Base-by-base conservation (phyloP, 1,140 invertebrate species). In the Eurosta solidaginis region DNA sequence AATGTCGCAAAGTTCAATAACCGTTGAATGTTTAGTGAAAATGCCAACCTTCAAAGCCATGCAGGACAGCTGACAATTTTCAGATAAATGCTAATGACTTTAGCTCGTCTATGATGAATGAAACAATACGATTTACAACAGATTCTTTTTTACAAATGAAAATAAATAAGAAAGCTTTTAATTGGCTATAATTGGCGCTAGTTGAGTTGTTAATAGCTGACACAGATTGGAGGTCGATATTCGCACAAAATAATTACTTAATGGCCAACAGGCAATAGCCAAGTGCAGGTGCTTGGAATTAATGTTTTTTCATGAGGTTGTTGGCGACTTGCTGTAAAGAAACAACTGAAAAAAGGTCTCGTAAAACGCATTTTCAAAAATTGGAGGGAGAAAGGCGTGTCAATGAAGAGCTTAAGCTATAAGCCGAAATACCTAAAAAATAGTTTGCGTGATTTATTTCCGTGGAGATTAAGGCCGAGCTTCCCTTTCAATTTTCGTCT, bases 141-240 rank as follows among this genome's bases (percentile, higher is more conserved):
- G 59, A 68, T 42, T 42, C 20, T 68, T 68, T 68, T 25, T 25
- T 22, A 36, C 22, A 5, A 68, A 40, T 20, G 7, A 40, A 68
- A 68, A 68, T 40, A 68, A 20, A 42, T n/a, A 68, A 40, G 17
- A 68, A 68, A 29, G 20, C 20, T 6, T 40, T 40, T 40, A 68
- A 68, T 68, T 68, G 40, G 59, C n/a, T 29, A 40, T 68, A 68
- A 68, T 68, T 14, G 40, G 33, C 33, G 33, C 33, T 40, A 29
- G 29, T n/a, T 40, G 59, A 68, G 33, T 68, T 68, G 59, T 40
- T 40, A 68, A 68, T 42, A 68, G 29, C 59, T 68, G n/a, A 40
- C 59, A 20, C 36, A 68, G 36, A 68, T 40, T 68, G 36, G 33
- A n/a, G 59, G 59, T 20, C 59, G 59, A 17, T 17, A 33, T 29